phyloP scores from a whole-genome alignment of 1,140 invertebrate genomes.

The Lethrus apterus region DNA sequence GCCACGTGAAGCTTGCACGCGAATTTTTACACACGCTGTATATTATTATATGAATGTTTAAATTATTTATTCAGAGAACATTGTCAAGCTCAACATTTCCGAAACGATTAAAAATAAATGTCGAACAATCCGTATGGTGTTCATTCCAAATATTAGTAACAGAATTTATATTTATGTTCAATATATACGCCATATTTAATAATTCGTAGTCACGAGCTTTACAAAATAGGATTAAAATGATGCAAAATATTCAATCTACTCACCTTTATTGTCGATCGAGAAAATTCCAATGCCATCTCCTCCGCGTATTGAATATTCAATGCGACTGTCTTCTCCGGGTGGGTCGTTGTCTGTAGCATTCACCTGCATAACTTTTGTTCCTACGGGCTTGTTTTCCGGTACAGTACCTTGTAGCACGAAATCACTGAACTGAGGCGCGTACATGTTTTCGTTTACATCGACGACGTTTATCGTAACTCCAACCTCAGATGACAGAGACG shows the following conservation, averaged over 20 bases:
- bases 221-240: neutral
- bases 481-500: slow-evolving; percentile 64
- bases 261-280: slow-evolving; percentile 84
- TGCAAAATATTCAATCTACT: no score
- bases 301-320: slow-evolving; percentile 80
- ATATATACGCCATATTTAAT: no score
- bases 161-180: no score
- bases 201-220: no score
- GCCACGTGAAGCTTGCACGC: no score
- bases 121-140: no score
- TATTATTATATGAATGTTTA: no score
- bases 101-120: no score
- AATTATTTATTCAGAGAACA: no score
- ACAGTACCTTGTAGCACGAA: slow-evolving; percentile 66
- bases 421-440: slow-evolving; percentile 77
- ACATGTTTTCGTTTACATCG: slow-evolving; percentile 88
- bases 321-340: slow-evolving; percentile 64
- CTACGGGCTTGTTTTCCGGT: slow-evolving; percentile 66
- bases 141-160: no score
- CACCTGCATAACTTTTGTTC: slow-evolving; percentile 65
- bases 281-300: slow-evolving; percentile 89
- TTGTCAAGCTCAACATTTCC: no score
- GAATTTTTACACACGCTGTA: no score
- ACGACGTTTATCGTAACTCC: slow-evolving; percentile 79
- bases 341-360: slow-evolving; percentile 73